Evolutionary conservation across 2,113 vertebrate genomes (phyloP).

Genomic region (Vanacampus margaritifer): DNA sequence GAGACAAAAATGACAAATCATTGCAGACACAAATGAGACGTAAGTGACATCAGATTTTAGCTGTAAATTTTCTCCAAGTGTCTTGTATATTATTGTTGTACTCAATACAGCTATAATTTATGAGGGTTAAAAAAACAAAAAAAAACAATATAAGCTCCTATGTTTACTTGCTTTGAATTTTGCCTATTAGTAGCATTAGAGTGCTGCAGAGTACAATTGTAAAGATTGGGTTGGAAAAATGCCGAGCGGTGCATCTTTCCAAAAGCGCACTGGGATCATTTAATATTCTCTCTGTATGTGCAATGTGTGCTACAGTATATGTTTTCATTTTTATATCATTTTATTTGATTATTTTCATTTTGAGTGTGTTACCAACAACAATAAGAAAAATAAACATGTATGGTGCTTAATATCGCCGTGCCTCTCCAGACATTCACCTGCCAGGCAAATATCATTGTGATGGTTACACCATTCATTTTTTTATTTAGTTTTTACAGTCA

Average conservation of each 20-base stretch:
- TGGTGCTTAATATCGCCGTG: conserved; percentile 58
- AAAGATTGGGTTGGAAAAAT: conserved; percentile 14
- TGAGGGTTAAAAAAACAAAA: conserved; percentile 19
- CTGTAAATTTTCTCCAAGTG: conserved; percentile 28
- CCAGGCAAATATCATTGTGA: conserved; percentile 48
- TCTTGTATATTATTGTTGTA: conserved; percentile 21
- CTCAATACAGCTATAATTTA: conserved; percentile 12
- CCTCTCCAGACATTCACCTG: conserved; percentile 53
- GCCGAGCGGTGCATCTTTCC: conserved; percentile 19
- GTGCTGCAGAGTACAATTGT: conserved; percentile 21
- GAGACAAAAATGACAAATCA: conserved; percentile 21
- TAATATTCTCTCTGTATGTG: conserved; percentile 22
- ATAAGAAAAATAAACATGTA: background rate
- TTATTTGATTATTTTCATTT: background rate
- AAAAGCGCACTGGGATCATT: conserved; percentile 14
- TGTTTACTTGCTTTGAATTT: conserved; percentile 13
- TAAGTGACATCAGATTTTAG: conserved; percentile 22
- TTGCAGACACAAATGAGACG: conserved; percentile 13
- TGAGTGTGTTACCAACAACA: background rate
- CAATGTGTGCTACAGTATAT: conserved; percentile 18
- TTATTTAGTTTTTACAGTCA: conserved; percentile 19
- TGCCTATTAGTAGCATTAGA: background rate
- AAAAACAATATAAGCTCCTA: conserved; percentile 21
- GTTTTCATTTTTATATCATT: conserved; percentile 10
- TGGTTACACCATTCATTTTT: conserved; percentile 55